Evolutionary conservation across 2,888 invertebrate genomes (phyloP).

Genomic region (Saturnia pavonia): DNA sequence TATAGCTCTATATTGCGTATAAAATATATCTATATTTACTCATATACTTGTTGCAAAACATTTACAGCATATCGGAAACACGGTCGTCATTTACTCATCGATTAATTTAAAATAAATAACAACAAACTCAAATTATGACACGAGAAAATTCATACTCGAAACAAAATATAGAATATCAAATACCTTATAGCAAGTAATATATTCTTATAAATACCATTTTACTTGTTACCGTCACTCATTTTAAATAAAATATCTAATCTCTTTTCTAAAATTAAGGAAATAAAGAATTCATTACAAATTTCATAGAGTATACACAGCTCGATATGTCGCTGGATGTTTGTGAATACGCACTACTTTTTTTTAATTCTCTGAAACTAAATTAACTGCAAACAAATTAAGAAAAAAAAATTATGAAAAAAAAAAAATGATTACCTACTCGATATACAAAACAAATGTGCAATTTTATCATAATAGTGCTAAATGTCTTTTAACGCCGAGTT

Average conservation of each 20-base stretch:
- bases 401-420: not conserved
- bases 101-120: conserved; percentile 76
- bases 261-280: conserved; percentile 75
- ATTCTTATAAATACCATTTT: conserved; percentile 76
- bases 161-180: conserved; percentile 74
- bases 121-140: conserved; percentile 77
- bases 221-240: conserved; percentile 76
- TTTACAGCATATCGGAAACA: conserved; percentile 43
- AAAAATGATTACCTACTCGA: not conserved
- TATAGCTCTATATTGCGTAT: conserved; percentile 9
- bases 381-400: not conserved
- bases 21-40: conserved; percentile 25
- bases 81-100: conserved; percentile 62
- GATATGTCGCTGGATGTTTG: conserved; percentile 16
- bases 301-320: conserved; percentile 58
- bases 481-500: conserved; percentile 47
- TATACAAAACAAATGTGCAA: conserved; percentile 36
- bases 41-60: conserved; percentile 39
- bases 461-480: conserved; percentile 40
- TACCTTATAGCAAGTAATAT: conserved; percentile 70
- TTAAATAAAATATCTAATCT: conserved; percentile 79
- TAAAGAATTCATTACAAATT: conserved; percentile 71
- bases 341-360: conserved; percentile 11
- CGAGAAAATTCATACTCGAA: conserved; percentile 72
- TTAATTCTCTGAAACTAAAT: conserved; percentile 1